These are phyloP conservation scores for Octodon degus DNA, from an alignment of 2,113 vertebrate genomes.

Conservation along the genomic window DNA sequence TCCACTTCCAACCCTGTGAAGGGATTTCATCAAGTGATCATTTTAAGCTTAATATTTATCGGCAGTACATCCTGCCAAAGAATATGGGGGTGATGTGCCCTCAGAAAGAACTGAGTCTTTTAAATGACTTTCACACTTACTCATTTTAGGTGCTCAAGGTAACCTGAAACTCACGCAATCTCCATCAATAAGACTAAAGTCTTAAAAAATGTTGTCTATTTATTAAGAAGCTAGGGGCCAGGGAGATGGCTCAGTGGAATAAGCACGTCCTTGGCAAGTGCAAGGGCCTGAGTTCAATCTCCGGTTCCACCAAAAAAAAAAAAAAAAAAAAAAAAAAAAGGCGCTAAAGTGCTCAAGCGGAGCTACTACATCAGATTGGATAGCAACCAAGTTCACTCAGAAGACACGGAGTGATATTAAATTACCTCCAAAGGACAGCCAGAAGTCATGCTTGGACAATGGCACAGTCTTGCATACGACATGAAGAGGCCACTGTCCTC, in stretches of 20 bases:
- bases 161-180: background rate
- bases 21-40: slow-evolving; percentile 40
- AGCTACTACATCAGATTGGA: background rate
- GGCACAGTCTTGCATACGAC: background rate
- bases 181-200: slow-evolving; percentile 55
- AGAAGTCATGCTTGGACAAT: background rate
- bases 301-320: no score
- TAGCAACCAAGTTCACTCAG: background rate
- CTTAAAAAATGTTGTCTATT: background rate
- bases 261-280: no score
- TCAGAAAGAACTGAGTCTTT: slow-evolving; percentile 46
- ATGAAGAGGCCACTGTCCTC: background rate
- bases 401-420: background rate
- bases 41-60: slow-evolving; percentile 50
- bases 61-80: slow-evolving; percentile 56
- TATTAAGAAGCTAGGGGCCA: background rate
- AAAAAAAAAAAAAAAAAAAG: no score
- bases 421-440: background rate
- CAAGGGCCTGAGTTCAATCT: no score
- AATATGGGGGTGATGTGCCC: slow-evolving; percentile 40
- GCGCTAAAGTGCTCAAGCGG: background rate
- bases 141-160: slow-evolving; percentile 38
- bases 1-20: slow-evolving; percentile 8
- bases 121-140: slow-evolving; percentile 67
- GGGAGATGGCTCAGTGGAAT: no score